phyloP scores from a whole-genome alignment of 1,140 invertebrate genomes.

The Lepidurus couesii region DNA sequence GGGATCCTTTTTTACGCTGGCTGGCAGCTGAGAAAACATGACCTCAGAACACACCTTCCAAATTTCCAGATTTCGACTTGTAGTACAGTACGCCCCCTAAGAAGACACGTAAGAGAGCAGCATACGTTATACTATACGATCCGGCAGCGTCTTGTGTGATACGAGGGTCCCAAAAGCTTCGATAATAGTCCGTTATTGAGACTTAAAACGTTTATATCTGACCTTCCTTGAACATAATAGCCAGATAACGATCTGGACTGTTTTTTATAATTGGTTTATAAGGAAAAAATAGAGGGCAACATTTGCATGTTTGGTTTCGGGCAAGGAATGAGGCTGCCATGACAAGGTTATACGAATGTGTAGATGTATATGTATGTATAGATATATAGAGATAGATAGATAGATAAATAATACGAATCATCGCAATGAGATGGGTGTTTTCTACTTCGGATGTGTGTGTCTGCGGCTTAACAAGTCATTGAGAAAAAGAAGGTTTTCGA shows the following conservation, averaged over 20 bases:
- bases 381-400: too few relatives aligned
- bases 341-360: background rate
- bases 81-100: background rate
- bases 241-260: constrained; percentile 2
- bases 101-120: background rate
- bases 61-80: background rate
- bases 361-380: background rate
- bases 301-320: constrained; percentile 19
- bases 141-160: background rate
- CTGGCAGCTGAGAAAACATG: constrained; percentile 17
- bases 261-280: background rate
- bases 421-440: background rate
- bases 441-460: background rate
- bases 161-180: background rate
- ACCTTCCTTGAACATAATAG: constrained; percentile 19
- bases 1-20: background rate
- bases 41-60: background rate
- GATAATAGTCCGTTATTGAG: background rate
- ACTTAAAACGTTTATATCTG: constrained; percentile 2
- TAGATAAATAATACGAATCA: background rate
- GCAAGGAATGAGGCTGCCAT: background rate
- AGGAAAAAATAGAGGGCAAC: background rate
- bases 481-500: background rate
- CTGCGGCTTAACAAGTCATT: background rate
- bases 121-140: background rate